Conservation (phyloP, 53 echinoderm and acorn worm genomes). For the Actinopyga echinites region DNA sequence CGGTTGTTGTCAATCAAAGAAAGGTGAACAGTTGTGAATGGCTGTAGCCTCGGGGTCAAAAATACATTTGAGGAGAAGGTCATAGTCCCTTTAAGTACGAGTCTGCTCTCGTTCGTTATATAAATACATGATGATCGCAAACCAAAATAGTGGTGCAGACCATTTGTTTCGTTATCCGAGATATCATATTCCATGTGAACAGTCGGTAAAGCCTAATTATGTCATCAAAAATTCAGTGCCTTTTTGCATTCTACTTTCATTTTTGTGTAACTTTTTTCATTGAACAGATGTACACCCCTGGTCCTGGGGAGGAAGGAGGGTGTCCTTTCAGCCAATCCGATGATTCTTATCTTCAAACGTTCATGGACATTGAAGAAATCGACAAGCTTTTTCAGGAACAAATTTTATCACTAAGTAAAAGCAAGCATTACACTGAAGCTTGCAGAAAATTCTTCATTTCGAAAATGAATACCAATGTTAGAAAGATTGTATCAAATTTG, state of each 20-base stretch:
- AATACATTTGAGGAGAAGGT: too few relatives aligned
- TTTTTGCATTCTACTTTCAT: background rate
- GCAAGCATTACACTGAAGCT: slow-evolving; percentile 22
- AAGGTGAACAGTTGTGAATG: too few relatives aligned
- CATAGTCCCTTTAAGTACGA: too few relatives aligned
- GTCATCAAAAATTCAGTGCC: too few relatives aligned
- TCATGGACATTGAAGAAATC: slow-evolving; percentile 67
- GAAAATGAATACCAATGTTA: background rate
- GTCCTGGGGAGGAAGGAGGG: slow-evolving; percentile 90
- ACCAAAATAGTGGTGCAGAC: too few relatives aligned
- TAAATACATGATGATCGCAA: too few relatives aligned
- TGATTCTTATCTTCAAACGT: slow-evolving; percentile 42
- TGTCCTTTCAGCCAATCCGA: slow-evolving; percentile 92
- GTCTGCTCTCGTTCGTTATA: too few relatives aligned
- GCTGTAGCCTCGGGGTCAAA: too few relatives aligned
- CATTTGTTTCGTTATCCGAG: too few relatives aligned
- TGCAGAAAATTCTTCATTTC: slow-evolving; percentile 28
- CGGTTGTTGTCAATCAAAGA: too few relatives aligned
- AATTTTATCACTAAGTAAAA: slow-evolving; percentile 10
- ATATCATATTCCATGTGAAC: background rate
- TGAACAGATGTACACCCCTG: slow-evolving; percentile 60
- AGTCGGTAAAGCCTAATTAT: too few relatives aligned
- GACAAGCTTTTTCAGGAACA: slow-evolving; percentile 8
- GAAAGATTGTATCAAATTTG: background rate
- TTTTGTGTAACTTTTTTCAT: background rate